Evolutionary conservation across 1,140 invertebrate species (phyloP).

Genomic region (Pogonomyrmex barbatus): DNA sequence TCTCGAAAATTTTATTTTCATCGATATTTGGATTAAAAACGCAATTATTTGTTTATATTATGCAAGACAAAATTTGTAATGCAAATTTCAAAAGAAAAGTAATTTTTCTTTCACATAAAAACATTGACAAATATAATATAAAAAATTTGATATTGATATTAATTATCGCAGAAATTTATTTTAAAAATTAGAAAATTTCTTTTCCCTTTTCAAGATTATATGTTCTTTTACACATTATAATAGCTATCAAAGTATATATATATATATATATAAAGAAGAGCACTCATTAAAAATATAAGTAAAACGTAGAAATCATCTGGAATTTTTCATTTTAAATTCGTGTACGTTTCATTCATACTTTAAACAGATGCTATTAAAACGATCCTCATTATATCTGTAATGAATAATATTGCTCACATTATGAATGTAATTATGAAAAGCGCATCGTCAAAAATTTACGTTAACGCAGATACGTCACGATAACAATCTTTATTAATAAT

Average conservation of each 20-base stretch:
- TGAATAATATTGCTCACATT: not conserved
- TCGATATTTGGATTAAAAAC: not conserved
- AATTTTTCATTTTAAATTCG: not conserved
- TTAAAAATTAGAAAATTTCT: not conserved
- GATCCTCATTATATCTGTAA: not conserved
- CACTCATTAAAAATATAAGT: not conserved
- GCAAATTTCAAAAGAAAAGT: no score
- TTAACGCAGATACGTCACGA: not conserved
- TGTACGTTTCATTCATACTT: not conserved
- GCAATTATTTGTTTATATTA: slow-evolving; percentile 1
- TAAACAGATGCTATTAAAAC: not conserved
- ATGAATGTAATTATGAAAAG: not conserved
- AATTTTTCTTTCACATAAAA: not conserved
- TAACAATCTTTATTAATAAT: slow-evolving; percentile 23
- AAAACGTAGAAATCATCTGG: not conserved
- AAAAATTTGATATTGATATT: not conserved
- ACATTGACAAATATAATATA: not conserved
- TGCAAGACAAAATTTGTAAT: not conserved
- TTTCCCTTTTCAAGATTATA: not conserved
- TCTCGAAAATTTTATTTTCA: not conserved
- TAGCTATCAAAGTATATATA: not conserved
- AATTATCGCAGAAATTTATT: not conserved
- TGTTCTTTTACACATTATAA: not conserved
- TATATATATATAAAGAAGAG: not conserved
- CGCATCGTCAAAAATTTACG: not conserved